Evolutionary conservation across 1,140 invertebrate genomes (phyloP).

Genomic region (Trichonephila clavata): DNA sequence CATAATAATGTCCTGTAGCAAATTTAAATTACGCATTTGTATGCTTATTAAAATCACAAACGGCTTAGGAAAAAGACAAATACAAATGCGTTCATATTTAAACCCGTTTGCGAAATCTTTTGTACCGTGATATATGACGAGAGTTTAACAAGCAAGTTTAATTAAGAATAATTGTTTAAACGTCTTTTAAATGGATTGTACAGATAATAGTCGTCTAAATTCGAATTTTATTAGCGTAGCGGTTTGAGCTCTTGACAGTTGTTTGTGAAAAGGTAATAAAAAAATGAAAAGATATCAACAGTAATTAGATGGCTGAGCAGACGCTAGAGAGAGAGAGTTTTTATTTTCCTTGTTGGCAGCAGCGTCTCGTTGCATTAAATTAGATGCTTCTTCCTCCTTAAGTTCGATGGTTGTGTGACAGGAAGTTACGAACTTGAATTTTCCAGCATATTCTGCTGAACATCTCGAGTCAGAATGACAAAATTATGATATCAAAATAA

Average conservation of each 20-base stretch:
- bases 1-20: no score
- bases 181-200: background rate
- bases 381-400: background rate
- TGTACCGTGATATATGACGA: background rate
- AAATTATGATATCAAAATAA: no score
- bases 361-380: background rate
- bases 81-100: background rate
- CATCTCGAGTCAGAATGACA: background rate
- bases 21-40: no score
- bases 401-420: background rate
- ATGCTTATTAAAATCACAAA: background rate
- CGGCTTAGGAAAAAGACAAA: background rate
- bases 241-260: conserved; percentile 12
- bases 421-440: background rate
- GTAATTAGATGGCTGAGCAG: conserved; percentile 33
- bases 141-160: background rate
- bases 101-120: background rate
- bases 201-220: conserved; percentile 34
- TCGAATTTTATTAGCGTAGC: conserved; percentile 46
- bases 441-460: background rate
- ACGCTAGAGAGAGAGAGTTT: background rate
- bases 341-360: conserved; percentile 3
- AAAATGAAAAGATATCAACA: background rate
- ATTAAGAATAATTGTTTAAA: conserved; percentile 47
- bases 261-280: conserved; percentile 1